Evolutionary conservation across 2,113 vertebrate genomes (phyloP), one percentile per base, ranked within the genome.

Genomic region (Choloepus hoffmanni): DNA sequence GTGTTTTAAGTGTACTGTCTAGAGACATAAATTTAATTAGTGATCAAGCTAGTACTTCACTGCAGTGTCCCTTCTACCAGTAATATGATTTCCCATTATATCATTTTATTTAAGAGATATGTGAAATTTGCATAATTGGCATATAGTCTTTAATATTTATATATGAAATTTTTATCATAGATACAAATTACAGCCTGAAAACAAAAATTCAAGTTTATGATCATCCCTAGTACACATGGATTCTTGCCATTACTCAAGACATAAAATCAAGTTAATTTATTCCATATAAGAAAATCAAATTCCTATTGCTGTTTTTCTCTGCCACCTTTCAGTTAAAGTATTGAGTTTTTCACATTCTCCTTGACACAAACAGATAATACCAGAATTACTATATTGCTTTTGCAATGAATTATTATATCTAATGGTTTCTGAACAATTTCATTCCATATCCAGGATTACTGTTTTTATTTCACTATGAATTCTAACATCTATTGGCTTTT

Each of bases 201-300:
- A 40, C 13, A 78, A 79, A 92, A 65, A 48, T 18, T 76, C 40
- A 96, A 85, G 79, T 96, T 83, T 81, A 79, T 81, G 87, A 68
- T 94, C 45, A 87, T 19, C 2, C 68, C 21, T 48, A 89, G 36
- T 19, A 16, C n/a, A 90, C n/a, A 58, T 63, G 9, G 26, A 50
- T 4, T 92, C 1, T 89, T 89, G 55, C 7, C 33, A 74, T 85
- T 84, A 85, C 76, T 93, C 7, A 50, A 83, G 36, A 67, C 68
- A 53, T 36, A 92, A 73, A 73, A 81, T 74, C 2, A 78, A 18
- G 4, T 87, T 11, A 68, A 65, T 96, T 90, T 77, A 58, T 62
- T 62, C 26, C 67, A 21, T 45, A 21, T 30, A 78, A 81, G 4
- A 93, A 83, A 55, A n/a, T 10, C 7, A 67, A 65, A 77, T n/a